Percentiles rank a stretch among this genome's conserved stretches.
These are phyloP conservation scores for Amorpha juglandis DNA, from an alignment of 2,888 invertebrate genomes.

Conservation along the genomic window DNA sequence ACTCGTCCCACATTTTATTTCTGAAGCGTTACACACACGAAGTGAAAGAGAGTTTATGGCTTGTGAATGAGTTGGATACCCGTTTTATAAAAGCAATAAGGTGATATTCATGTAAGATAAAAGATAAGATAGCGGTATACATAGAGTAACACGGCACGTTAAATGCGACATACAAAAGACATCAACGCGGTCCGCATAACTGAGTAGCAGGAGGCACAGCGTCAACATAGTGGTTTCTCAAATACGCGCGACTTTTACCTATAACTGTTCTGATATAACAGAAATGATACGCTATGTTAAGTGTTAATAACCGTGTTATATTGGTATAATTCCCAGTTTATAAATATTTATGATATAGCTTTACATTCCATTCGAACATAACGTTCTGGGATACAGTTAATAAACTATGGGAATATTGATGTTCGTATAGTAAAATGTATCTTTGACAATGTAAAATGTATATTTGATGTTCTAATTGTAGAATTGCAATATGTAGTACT, in stretches of 20 bases:
- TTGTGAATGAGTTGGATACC: conserved; percentile 28
- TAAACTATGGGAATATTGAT: background rate
- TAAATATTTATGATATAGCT: background rate
- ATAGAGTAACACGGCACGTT: conserved; percentile 38
- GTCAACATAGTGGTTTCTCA: conserved; percentile 46
- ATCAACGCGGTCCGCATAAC: conserved; percentile 68
- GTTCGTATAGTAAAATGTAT: background rate
- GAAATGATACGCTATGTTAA: conserved; percentile 12
- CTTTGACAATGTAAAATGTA: background rate
- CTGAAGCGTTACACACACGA: conserved; percentile 25
- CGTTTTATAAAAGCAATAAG: conserved; percentile 42
- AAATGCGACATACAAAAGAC: conserved; percentile 70
- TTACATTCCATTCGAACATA: conserved; percentile 1
- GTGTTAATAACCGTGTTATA: conserved; percentile 2
- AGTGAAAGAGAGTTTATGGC: conserved; percentile 28
- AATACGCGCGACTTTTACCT: conserved; percentile 42
- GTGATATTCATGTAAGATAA: conserved; percentile 17
- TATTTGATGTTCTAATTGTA: background rate
- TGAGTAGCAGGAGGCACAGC: conserved; percentile 31
- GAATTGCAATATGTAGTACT: background rate
- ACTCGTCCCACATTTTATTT: conserved; percentile 39
- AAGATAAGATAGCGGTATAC: conserved; percentile 54
- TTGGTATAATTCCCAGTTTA: background rate
- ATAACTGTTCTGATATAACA: conserved; percentile 35
- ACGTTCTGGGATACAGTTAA: background rate